Evolutionary conservation across 2,888 invertebrate genomes (phyloP).

Genomic region (Latheticus oryzae): DNA sequence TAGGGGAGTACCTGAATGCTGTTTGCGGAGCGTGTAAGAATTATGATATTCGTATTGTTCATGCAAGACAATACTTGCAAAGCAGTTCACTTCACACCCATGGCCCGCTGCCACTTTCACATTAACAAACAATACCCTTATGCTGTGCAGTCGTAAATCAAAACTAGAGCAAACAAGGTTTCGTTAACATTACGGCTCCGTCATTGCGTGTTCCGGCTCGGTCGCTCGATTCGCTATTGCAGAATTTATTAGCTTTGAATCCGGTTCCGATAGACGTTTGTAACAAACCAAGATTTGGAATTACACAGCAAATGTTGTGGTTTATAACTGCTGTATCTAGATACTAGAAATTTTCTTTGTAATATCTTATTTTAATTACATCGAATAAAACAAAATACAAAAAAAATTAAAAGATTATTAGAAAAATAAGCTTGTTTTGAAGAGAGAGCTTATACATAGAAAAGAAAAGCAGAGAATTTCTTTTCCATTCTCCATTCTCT

Average conservation of each 20-base stretch:
- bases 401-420: too few relatives aligned
- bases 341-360: not conserved
- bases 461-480: constrained; percentile 20
- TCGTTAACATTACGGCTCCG: constrained; percentile 25
- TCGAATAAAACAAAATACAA: not conserved
- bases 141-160: constrained; percentile 59
- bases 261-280: constrained; percentile 23
- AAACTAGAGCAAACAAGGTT: constrained; percentile 47
- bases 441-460: too few relatives aligned
- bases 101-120: constrained; percentile 52
- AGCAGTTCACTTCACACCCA: constrained; percentile 62
- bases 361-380: too few relatives aligned
- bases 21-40: constrained; percentile 59
- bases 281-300: constrained; percentile 1
- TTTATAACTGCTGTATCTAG: not conserved
- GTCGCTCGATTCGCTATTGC: constrained; percentile 11
- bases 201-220: constrained; percentile 28
- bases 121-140: constrained; percentile 61
- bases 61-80: constrained; percentile 59
- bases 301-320: too few relatives aligned
- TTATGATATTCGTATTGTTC: constrained; percentile 61
- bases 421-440: too few relatives aligned
- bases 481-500: constrained; percentile 23
- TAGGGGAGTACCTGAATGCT: constrained; percentile 53
- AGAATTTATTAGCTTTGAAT: constrained; percentile 23